These are phyloP conservation scores for Dryobotodes eremita DNA, from an alignment of 2,888 invertebrate genomes.

Conservation along the genomic window DNA sequence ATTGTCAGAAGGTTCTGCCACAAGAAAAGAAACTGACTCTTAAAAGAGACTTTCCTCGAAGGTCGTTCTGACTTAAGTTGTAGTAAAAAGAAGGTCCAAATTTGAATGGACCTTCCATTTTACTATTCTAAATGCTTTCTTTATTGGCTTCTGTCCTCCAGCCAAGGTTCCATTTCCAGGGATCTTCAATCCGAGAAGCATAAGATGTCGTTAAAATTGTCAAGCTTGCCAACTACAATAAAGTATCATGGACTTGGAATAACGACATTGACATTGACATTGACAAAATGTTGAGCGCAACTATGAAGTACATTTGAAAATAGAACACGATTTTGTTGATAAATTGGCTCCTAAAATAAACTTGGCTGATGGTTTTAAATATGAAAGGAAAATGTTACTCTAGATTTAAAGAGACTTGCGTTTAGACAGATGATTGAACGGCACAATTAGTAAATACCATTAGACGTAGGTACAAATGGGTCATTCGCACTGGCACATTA, in stretches of 20 bases:
- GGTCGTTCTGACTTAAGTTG: neutral
- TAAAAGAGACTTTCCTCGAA: neutral
- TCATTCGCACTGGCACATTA: neutral
- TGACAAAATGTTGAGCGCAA: constrained; percentile 35
- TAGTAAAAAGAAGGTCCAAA: constrained; percentile 20
- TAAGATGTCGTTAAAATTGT: constrained; percentile 22
- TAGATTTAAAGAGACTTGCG: neutral
- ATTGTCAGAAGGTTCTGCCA: neutral
- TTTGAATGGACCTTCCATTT: constrained; percentile 32
- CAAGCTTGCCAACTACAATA: constrained; percentile 22
- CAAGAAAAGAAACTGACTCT: neutral
- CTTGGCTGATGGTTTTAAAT: neutral
- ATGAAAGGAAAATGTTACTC: neutral
- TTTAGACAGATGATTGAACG: constrained; percentile 2
- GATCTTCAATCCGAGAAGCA: constrained; percentile 28
- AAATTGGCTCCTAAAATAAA: neutral
- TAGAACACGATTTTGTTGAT: constrained; percentile 19
- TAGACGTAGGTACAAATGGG: neutral
- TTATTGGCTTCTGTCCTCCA: constrained; percentile 23
- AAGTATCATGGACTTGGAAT: constrained; percentile 26
- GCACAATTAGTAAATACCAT: neutral
- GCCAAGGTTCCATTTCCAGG: constrained; percentile 37
- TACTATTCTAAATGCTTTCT: constrained; percentile 13
- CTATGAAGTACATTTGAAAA: constrained; percentile 30
- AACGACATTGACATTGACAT: constrained; percentile 39